Percentiles rank a stretch among this genome's conserved stretches.
Conservation (phyloP, 1,140 invertebrate species). For the Cydia strobilella region DNA sequence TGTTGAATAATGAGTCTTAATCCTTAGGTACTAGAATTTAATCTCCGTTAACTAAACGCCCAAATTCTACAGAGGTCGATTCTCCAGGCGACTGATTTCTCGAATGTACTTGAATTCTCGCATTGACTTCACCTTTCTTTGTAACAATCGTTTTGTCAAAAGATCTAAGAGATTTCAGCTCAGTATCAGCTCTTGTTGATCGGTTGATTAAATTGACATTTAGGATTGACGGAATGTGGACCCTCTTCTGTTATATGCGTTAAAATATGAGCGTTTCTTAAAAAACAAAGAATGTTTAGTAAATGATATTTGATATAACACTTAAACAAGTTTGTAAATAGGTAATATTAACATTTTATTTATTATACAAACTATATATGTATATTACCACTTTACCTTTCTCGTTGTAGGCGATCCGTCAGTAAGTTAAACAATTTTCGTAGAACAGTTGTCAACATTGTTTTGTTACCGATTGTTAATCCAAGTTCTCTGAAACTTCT, state of each 20-base stretch:
- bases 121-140: constrained; percentile 28
- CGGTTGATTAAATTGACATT: constrained; percentile 26
- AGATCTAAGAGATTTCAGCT: constrained; percentile 21
- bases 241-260: not conserved
- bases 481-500: not conserved
- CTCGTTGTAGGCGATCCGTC: not conserved
- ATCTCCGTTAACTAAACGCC: constrained; percentile 20
- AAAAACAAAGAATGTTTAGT: too few relatives aligned
- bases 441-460: constrained; percentile 23
- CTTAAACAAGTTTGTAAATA: too few relatives aligned
- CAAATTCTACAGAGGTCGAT: constrained; percentile 20
- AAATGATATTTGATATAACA: not conserved
- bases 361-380: not conserved
- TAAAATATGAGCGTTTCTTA: too few relatives aligned
- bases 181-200: constrained; percentile 10
- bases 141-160: constrained; percentile 31
- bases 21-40: constrained; percentile 27
- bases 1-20: constrained; percentile 28
- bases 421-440: constrained; percentile 4
- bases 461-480: constrained; percentile 26
- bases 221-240: not conserved
- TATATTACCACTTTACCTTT: not conserved
- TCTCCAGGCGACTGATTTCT: constrained; percentile 18
- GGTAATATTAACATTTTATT: not conserved
- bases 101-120: constrained; percentile 23